Evolutionary conservation across 2,113 vertebrate genomes (phyloP).

Genomic region (Brienomyrus longianalis): DNA sequence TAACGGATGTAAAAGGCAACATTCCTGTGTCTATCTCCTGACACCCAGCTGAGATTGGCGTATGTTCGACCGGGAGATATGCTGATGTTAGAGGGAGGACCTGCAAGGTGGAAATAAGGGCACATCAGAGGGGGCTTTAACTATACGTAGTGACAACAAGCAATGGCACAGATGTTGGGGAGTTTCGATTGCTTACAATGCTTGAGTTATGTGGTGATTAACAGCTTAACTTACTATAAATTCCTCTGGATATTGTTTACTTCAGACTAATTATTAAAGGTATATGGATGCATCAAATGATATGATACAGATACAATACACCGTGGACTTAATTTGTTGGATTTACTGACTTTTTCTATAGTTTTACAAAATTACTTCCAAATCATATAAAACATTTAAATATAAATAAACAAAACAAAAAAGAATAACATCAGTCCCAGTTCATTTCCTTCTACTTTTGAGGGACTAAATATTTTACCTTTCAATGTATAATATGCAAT

Average conservation of each 20-base stretch:
- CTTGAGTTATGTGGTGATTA: neutral
- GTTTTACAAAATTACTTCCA: neutral
- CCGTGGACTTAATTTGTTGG: neutral
- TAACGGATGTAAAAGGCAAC: slow-evolving; percentile 65
- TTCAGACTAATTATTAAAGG: neutral
- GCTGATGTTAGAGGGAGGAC: slow-evolving; percentile 58
- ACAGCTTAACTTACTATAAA: neutral
- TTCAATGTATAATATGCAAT: neutral
- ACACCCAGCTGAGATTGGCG: slow-evolving; percentile 69
- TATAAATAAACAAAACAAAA: neutral
- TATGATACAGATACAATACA: neutral
- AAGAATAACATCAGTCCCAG: neutral
- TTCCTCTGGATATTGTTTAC: neutral
- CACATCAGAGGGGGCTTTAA: neutral
- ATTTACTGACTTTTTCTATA: neutral
- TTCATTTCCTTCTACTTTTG: neutral
- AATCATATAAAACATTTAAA: neutral
- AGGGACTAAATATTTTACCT: neutral
- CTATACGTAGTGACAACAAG: neutral
- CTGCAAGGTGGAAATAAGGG: slow-evolving; percentile 33
- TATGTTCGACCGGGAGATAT: slow-evolving; percentile 57
- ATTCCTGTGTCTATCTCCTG: slow-evolving; percentile 65
- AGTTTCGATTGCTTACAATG: neutral
- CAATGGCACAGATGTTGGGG: neutral
- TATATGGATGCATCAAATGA: neutral